Base-by-base conservation (phyloP, 64 coral and sea anemone species). In the Porites lutea region DNA sequence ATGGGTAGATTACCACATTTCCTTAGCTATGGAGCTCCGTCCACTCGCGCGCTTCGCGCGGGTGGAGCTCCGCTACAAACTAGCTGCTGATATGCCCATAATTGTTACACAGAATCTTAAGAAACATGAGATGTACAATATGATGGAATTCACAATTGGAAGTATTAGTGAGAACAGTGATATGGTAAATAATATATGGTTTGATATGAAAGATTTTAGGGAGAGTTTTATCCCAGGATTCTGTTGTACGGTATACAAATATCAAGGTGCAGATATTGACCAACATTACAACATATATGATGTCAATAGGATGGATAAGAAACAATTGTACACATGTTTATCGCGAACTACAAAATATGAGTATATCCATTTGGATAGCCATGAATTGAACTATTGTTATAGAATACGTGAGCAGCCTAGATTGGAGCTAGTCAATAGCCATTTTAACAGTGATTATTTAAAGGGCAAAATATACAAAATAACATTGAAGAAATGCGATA, bases 401-500 rank as follows among this genome's bases (percentile, higher is more conserved):
- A 46, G 1, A 20, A 68, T 6, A 3, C 21, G 20, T 51, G 66
- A 52, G 51, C 51, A 79, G 78, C 58, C 75, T 5, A 1, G 4
- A 0, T 66, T 90, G 68, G 75, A 90, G 15, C 8, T 90, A 3
- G 13, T 67, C 2, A 90, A 90, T 90, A 68, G 75, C 1, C 78
- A 65, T 79, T 66, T 67, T 12, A 90, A 68, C 8, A 79, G 88
- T 52, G 2, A 79, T 6, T 90, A 79, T 19, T 66, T 44, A 16
- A 65, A 78, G 2, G 88, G 88, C 0, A 90, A 90, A 27, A 90
- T 90, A 48, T 90, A 90, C 45, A 90, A 65, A 53, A 37, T 90
- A 2, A 70, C 88, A 18, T 90, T 90, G 66, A 48, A 90, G 3
- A 68, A 90, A 7, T 37, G 27, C 27, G 48, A 67, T 0, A 37